These are phyloP conservation scores for Agriotes lineatus DNA, from an alignment of 2,888 invertebrate species.

Conservation along the genomic window DNA sequence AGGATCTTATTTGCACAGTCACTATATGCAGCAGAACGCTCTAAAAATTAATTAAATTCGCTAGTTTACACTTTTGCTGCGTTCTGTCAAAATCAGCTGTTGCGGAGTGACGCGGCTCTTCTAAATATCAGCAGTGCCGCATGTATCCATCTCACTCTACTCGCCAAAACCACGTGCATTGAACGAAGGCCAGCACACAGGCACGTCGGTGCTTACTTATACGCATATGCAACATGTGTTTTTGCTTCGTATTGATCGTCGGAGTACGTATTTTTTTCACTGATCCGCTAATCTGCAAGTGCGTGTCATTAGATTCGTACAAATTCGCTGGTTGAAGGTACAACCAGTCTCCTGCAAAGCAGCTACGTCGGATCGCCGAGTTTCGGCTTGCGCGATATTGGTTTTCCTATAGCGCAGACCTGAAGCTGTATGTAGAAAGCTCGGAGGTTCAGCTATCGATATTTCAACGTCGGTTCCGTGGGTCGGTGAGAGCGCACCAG, in stretches of 20 bases:
- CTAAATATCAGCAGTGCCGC: background rate
- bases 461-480: constrained; percentile 52
- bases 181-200: background rate
- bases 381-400: constrained; percentile 58
- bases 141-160: background rate
- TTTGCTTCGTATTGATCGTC: constrained; percentile 48
- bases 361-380: constrained; percentile 6
- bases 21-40: no score
- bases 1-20: no score
- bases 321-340: background rate
- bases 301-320: constrained; percentile 4
- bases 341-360: background rate
- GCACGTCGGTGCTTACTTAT: background rate
- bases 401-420: constrained; percentile 60
- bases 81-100: constrained; percentile 41
- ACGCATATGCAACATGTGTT: constrained; percentile 51
- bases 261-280: constrained; percentile 37
- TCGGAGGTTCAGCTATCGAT: constrained; percentile 57
- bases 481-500: constrained; percentile 61
- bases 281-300: constrained; percentile 29
- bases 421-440: constrained; percentile 56
- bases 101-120: background rate
- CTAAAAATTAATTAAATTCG: background rate
- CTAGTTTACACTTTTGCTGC: background rate
- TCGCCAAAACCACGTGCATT: background rate